Evolutionary conservation across 2,113 vertebrate genomes (phyloP).

Genomic region (Tyto alba): DNA sequence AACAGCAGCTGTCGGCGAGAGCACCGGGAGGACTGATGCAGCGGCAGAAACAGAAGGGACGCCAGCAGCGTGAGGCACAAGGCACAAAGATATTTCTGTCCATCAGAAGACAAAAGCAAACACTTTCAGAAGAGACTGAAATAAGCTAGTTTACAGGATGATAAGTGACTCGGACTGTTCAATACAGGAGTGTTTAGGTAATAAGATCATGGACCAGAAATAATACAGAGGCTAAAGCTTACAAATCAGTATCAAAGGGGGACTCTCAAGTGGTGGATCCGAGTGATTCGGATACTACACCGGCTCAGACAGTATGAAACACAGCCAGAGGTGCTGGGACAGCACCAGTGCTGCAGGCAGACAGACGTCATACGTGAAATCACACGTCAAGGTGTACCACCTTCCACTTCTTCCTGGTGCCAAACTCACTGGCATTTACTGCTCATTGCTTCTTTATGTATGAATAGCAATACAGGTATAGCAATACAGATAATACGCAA

Average conservation of each 20-base stretch:
- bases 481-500: not conserved
- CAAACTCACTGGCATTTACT: not conserved
- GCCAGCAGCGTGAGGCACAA: not conserved
- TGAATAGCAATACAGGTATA: not conserved
- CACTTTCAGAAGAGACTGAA: not conserved
- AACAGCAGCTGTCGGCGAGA: not conserved
- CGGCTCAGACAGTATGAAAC: not conserved
- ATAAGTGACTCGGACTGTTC: constrained; percentile 17
- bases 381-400: not conserved
- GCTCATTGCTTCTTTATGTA: not conserved
- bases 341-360: not conserved
- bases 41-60: not conserved
- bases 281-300: not conserved
- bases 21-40: not conserved
- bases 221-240: not conserved
- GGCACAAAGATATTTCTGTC: not conserved
- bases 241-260: not conserved
- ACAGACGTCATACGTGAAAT: not conserved
- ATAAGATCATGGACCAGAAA: constrained; percentile 27
- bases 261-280: not conserved
- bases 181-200: constrained; percentile 5
- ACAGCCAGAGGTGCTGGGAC: not conserved
- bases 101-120: constrained; percentile 6
- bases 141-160: not conserved
- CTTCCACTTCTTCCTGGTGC: not conserved